These are phyloP conservation scores for Zapornia atra DNA, from an alignment of 2,113 vertebrate species.

Conservation along the genomic window DNA sequence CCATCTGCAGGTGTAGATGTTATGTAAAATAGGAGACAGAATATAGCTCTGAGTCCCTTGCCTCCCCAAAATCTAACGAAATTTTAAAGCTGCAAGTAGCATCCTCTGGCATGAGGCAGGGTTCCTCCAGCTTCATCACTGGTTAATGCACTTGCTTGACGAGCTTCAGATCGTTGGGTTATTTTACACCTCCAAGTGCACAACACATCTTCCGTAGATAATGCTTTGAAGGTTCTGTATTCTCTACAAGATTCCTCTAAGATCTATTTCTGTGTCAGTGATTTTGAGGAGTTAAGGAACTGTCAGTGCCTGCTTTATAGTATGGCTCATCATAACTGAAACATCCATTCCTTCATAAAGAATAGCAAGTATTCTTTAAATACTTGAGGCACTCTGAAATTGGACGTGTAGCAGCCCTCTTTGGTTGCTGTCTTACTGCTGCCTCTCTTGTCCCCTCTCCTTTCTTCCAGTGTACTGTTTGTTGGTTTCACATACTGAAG, in stretches of 20 bases:
- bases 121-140: not conserved
- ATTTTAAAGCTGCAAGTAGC: not conserved
- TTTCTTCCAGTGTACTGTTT: not conserved
- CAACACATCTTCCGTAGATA: not conserved
- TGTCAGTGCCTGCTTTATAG: not conserved
- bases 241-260: not conserved
- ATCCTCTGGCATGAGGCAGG: not conserved
- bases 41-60: not conserved
- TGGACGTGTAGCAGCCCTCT: not conserved
- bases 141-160: not conserved
- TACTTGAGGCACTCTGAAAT: not conserved
- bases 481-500: not conserved
- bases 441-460: not conserved
- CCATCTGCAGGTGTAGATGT: not conserved
- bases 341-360: not conserved
- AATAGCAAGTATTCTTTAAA: not conserved
- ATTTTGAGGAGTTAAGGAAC: not conserved
- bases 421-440: not conserved
- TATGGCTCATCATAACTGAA: not conserved
- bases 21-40: not conserved
- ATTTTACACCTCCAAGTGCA: not conserved
- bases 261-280: not conserved
- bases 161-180: not conserved
- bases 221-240: not conserved
- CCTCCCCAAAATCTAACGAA: not conserved